Conservation (phyloP, 2,797 vertebrate species). For the Poecilia wingei region DNA sequence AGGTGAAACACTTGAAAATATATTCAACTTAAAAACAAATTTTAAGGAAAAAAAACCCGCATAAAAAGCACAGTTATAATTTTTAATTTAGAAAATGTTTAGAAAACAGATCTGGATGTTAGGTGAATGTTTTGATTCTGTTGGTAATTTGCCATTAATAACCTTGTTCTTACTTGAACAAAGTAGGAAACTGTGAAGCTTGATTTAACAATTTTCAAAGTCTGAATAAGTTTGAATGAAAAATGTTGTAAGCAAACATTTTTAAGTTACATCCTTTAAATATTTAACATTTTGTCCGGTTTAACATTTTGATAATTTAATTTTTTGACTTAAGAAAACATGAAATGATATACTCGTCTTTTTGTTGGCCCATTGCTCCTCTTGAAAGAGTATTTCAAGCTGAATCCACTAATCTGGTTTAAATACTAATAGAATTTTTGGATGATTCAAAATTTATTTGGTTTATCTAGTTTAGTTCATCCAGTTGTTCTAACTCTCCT, state of each 20-base stretch:
- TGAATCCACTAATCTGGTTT: not conserved
- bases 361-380: not conserved
- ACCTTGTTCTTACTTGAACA: not conserved
- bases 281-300: not conserved
- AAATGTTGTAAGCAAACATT: not conserved
- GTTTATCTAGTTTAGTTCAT: not conserved
- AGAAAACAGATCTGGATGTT: not conserved
- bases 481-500: not conserved
- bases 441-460: not conserved
- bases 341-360: not conserved
- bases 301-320: not conserved
- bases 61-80: not conserved
- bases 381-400: not conserved
- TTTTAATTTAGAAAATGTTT: not conserved
- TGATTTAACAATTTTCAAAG: not conserved
- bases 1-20: conserved; percentile 51
- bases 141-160: not conserved
- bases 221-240: not conserved
- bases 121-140: not conserved
- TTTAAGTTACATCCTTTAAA: not conserved
- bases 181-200: not conserved
- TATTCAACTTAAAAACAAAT: not conserved
- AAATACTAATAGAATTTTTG: not conserved
- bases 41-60: not conserved
- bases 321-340: not conserved